These are phyloP conservation scores for Lerista edwardsae DNA, from an alignment of 2,797 vertebrate genomes.

Conservation along the genomic window DNA sequence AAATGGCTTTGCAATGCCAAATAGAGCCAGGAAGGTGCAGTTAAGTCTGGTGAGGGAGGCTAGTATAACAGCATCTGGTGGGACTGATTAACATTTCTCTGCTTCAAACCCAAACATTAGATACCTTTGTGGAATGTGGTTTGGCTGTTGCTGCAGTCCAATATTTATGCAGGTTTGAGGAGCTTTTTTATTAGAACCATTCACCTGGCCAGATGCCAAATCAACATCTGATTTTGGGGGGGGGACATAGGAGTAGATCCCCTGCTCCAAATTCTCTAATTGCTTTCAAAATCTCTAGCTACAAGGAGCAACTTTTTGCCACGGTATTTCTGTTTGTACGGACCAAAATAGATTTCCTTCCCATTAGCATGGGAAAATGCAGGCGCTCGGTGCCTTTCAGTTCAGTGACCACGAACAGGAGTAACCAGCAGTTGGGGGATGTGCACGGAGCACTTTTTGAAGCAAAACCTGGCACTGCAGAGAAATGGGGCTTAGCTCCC, in stretches of 20 bases:
- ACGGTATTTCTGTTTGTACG: not conserved
- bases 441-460: constrained; percentile 1
- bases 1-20: not conserved
- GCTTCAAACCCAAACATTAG: constrained; percentile 37
- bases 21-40: not conserved
- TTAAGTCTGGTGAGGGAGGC: rapidly evolving
- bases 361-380: not conserved
- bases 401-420: not conserved
- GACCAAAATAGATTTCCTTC: not conserved
- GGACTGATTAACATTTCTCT: constrained; percentile 17
- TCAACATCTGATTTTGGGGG: not conserved
- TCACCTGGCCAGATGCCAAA: not conserved
- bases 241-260: not conserved
- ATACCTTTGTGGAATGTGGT: not conserved
- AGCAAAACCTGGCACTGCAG: not conserved
- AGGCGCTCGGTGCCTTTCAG: not conserved
- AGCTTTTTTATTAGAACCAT: constrained; percentile 48
- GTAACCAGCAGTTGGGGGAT: not conserved
- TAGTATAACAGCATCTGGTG: constrained; percentile 24
- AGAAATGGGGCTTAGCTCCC: not conserved
- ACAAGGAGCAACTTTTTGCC: not conserved
- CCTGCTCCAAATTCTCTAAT: not conserved
- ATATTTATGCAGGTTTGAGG: constrained; percentile 41
- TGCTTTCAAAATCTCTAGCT: constrained; percentile 2
- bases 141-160: constrained; percentile 36